Percentiles rank a stretch among this genome's conserved stretches.
Evolutionary conservation across 2,888 invertebrate genomes (phyloP).

Genomic region (Odontocerum albicorne): DNA sequence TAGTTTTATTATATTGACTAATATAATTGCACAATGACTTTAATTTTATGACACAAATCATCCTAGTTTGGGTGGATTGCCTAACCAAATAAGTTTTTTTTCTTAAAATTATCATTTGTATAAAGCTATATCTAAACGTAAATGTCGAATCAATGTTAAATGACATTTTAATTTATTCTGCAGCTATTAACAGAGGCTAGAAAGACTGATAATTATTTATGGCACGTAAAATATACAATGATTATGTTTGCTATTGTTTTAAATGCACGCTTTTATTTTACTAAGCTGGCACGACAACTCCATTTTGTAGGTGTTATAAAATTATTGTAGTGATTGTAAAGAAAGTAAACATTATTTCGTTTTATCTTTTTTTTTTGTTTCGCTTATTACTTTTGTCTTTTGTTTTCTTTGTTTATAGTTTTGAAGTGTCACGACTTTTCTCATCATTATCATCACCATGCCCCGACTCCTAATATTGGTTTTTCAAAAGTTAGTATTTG

Average conservation of each 20-base stretch:
- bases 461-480: conserved; percentile 84
- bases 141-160: too few species aligned
- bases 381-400: conserved; percentile 10
- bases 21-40: too few species aligned
- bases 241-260: conserved; percentile 28
- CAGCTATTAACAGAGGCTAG: background rate
- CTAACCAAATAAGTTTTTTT: background rate
- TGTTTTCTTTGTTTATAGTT: conserved; percentile 61
- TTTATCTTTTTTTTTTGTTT: conserved; percentile 12
- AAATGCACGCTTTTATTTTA: conserved; percentile 30
- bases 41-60: too few species aligned
- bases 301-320: conserved; percentile 2
- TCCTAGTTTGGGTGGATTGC: too few species aligned
- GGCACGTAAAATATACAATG: conserved; percentile 24
- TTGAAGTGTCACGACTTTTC: conserved; percentile 79
- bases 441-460: conserved; percentile 67
- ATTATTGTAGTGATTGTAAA: background rate
- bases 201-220: conserved; percentile 22
- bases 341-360: background rate
- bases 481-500: conserved; percentile 80
- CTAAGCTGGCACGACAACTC: conserved; percentile 1
- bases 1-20: too few species aligned
- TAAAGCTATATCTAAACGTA: too few species aligned
- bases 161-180: background rate
- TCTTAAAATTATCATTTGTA: background rate